These are phyloP conservation scores for Sinelater perroti DNA, from an alignment of 2,888 invertebrate species.

Conservation along the genomic window DNA sequence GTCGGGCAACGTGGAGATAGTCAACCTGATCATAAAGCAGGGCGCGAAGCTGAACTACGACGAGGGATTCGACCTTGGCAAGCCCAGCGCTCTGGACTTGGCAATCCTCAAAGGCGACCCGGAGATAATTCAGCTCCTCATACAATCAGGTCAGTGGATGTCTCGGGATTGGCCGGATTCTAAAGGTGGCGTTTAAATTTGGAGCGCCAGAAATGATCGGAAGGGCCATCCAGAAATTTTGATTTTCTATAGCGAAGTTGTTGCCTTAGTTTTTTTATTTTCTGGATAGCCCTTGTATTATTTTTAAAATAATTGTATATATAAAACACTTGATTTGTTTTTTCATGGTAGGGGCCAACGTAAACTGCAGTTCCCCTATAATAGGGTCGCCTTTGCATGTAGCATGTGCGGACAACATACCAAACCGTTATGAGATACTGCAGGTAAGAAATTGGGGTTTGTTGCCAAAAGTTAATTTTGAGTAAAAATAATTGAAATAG, in stretches of 20 bases:
- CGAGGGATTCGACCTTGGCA: conserved; percentile 66
- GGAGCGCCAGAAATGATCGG: too few species aligned
- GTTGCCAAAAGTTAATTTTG: too few species aligned
- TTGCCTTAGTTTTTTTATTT: too few species aligned
- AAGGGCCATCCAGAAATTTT: too few species aligned
- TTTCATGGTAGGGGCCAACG: conserved; percentile 71
- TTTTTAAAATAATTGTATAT: too few species aligned
- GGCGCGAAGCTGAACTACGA: conserved; percentile 78
- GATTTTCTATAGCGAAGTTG: too few species aligned
- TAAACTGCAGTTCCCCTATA: conserved; percentile 81
- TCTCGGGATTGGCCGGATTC: too few species aligned
- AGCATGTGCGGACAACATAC: conserved; percentile 81
- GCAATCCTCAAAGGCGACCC: conserved; percentile 86
- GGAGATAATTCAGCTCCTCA: conserved; percentile 73
- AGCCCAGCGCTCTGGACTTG: conserved; percentile 80
- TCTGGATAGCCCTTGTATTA: too few species aligned
- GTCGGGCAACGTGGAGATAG: conserved; percentile 77
- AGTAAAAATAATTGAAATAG: too few species aligned
- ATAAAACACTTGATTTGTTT: conserved; percentile 6
- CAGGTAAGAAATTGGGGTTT: too few species aligned
- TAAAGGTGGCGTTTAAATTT: too few species aligned
- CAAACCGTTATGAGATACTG: conserved; percentile 66
- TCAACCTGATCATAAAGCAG: conserved; percentile 81
- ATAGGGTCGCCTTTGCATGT: conserved; percentile 85
- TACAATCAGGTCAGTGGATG: conserved; percentile 74